Percentiles rank a stretch among this genome's conserved stretches.
These are phyloP conservation scores for Bombus superbus DNA, from an alignment of 1,140 invertebrate species.

Conservation along the genomic window DNA sequence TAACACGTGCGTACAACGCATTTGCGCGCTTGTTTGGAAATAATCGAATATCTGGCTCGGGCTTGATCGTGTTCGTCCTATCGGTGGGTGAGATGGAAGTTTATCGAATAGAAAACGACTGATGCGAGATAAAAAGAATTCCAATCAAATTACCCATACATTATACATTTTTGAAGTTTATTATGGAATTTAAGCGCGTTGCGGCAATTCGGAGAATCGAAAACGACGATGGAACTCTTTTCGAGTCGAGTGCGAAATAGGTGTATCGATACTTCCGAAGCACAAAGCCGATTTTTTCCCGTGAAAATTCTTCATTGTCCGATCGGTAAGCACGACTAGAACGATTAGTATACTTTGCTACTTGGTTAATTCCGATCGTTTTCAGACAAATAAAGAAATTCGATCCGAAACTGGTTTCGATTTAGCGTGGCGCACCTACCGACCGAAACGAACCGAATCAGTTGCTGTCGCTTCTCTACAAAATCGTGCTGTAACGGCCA, in stretches of 20 bases:
- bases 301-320: neutral
- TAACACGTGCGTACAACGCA: slow-evolving; percentile 28
- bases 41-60: slow-evolving; percentile 31
- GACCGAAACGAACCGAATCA: neutral
- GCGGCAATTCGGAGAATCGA: too few species aligned
- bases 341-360: too few species aligned
- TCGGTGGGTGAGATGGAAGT: neutral
- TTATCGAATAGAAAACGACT: neutral
- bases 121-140: neutral
- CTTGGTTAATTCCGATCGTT: neutral
- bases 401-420: slow-evolving; percentile 17
- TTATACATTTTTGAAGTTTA: neutral
- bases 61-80: neutral
- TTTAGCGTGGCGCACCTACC: neutral
- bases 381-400: neutral
- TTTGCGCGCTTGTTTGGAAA: slow-evolving; percentile 16
- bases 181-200: too few species aligned
- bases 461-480: slow-evolving; percentile 10
- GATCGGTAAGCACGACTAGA: neutral
- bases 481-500: slow-evolving; percentile 22
- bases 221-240: too few species aligned
- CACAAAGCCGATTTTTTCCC: neutral
- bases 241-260: too few species aligned
- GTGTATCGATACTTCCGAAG: neutral
- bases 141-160: neutral